phyloP scores from a whole-genome alignment of 2,113 vertebrate species.

The Arenaria interpres region DNA sequence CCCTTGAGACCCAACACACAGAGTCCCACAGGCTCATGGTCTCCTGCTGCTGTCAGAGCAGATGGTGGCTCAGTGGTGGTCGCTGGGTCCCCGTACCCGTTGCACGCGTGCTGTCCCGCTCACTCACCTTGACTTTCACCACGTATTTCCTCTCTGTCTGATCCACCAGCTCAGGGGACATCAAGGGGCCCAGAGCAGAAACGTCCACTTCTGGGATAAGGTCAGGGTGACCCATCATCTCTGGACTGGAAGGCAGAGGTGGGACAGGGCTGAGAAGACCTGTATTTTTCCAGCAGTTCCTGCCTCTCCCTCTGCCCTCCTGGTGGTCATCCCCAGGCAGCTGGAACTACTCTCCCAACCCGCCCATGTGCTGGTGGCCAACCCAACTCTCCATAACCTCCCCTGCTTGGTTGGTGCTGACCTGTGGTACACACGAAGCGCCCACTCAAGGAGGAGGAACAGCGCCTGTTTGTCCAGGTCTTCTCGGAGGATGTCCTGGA shows the following conservation, averaged over 20 bases:
- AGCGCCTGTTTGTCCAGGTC: constrained; percentile 90
- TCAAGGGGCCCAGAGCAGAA: constrained; percentile 82
- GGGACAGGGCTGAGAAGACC: not conserved
- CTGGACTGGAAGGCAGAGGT: constrained; percentile 73
- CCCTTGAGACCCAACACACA: not conserved
- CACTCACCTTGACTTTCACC: constrained; percentile 84
- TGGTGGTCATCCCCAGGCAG: not conserved
- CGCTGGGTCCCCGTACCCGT: fast-evolving
- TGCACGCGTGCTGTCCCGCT: fast-evolving
- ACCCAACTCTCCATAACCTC: not conserved
- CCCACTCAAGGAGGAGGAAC: constrained; percentile 92
- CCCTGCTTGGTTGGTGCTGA: constrained; percentile 45
- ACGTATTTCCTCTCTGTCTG: constrained; percentile 89
- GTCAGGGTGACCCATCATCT: constrained; percentile 91
- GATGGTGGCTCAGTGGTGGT: not conserved
- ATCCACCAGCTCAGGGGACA: constrained; percentile 85
- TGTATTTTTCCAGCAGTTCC: not conserved
- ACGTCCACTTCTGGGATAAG: constrained; percentile 83
- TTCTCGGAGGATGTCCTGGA: constrained; percentile 84
- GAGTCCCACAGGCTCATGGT: not conserved
- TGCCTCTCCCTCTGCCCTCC: not conserved
- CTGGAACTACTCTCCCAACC: not conserved
- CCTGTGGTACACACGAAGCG: constrained; percentile 88
- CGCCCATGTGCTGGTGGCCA: not conserved
- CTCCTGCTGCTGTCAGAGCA: not conserved